Base-by-base conservation (phyloP, 1,140 invertebrate genomes). In the Bombus impatiens region DNA sequence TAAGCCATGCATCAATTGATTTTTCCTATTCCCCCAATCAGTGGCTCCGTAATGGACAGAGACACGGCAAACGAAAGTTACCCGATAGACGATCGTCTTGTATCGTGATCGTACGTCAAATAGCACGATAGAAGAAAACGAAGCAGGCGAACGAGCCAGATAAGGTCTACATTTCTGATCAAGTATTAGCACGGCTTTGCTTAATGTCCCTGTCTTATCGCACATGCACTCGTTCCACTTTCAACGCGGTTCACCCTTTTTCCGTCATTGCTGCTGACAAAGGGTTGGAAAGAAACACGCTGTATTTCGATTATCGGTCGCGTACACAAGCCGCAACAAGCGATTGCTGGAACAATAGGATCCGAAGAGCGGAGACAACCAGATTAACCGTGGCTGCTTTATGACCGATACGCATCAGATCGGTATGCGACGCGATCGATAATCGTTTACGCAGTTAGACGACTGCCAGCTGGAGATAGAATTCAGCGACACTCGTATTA, bases 61-160 rank as follows among this genome's bases (percentile, higher is more conserved):
- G 32, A 68, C 32, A 44, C 42, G 40, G 74, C 37, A 59, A 53
- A 80, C 2, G 68, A 81, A 72, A 72, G 44, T 42, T 81, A 40
- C 25, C 65, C 25, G 35, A 2, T 42, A n/a, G 40, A 67, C 25
- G 70, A 47, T 28, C 32, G 12, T 5, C 9, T 44, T 67, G 5
- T 68, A 79, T 79, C 78, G 9, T 15, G 32, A n/a, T 71, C 67
- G 42, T 32, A 12, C 25, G 57, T 71, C 68, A 70, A 80, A 70
- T 59, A 25, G 53, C 35, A 22, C 32, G 22, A 32, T 10, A 65
- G 42, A 81, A 53, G 79, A 57, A 59, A 71, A 35, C 44, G 32
- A 40, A 53, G 8, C 32, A 32, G 25, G 9, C 25, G 28, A 70
- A 40, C 65, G 22, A 53, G 3, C 10, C 65, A n/a, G 78, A 71